These are phyloP conservation scores for Sebastes steindachneri DNA, from an alignment of 2,797 vertebrate species.

Conservation along the genomic window DNA sequence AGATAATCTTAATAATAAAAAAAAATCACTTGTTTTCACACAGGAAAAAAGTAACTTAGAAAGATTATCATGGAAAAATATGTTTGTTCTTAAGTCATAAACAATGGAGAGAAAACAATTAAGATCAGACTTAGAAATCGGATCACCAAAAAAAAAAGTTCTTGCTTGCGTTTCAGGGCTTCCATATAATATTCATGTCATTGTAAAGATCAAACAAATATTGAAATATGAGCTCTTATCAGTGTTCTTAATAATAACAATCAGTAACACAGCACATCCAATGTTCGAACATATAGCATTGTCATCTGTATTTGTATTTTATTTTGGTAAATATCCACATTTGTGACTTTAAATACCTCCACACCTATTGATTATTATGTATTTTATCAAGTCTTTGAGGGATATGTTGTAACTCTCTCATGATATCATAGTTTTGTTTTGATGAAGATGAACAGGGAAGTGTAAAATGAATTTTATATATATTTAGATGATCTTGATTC, in stretches of 20 bases:
- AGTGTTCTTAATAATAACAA: background rate
- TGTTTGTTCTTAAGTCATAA: too few relatives aligned
- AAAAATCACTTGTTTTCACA: too few relatives aligned
- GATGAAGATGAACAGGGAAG: background rate
- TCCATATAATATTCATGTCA: background rate
- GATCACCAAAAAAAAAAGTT: too few relatives aligned
- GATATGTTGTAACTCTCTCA: background rate
- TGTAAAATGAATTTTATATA: background rate
- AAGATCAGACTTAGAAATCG: too few relatives aligned
- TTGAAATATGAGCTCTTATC: background rate
- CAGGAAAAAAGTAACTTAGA: too few relatives aligned
- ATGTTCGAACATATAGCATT: background rate
- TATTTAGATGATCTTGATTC: background rate
- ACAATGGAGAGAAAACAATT: too few relatives aligned
- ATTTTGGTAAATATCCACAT: background rate
- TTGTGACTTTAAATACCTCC: background rate
- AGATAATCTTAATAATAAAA: too few relatives aligned
- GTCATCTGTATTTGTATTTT: background rate
- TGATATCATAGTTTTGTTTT: background rate
- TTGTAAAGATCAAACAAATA: conserved; percentile 10
- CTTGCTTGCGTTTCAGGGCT: too few relatives aligned
- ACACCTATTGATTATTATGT: background rate
- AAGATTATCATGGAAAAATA: too few relatives aligned
- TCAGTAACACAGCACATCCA: background rate
- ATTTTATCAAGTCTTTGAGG: background rate